Percentiles rank a stretch among this genome's conserved stretches.
These are phyloP conservation scores for Parambassis ranga DNA, from an alignment of 2,797 vertebrate species.

Conservation along the genomic window DNA sequence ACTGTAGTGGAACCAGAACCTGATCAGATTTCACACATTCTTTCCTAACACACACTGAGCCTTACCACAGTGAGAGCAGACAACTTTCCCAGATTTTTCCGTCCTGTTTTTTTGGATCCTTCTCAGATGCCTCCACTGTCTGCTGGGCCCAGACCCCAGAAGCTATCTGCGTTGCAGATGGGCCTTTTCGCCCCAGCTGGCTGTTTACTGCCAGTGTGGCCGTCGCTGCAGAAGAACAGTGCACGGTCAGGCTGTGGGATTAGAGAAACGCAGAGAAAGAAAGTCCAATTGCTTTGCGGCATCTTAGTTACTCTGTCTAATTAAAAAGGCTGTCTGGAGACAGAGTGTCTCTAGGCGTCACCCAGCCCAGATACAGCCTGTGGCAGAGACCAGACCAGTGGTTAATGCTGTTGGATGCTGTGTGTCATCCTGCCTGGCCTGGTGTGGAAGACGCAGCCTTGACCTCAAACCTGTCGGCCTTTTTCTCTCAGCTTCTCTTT, in stretches of 20 bases:
- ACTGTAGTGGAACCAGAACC: slow-evolving; percentile 2
- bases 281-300: slow-evolving; percentile 45
- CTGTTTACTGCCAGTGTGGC: slow-evolving; percentile 27
- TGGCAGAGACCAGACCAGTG: slow-evolving; percentile 29
- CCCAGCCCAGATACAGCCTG: slow-evolving; percentile 45
- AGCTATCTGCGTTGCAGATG: slow-evolving; percentile 48
- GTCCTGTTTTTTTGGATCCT: slow-evolving; percentile 15
- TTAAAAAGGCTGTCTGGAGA: slow-evolving; percentile 66
- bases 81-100: slow-evolving; percentile 30
- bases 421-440: slow-evolving; percentile 16
- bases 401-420: slow-evolving; percentile 19
- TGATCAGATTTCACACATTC: slow-evolving; percentile 12
- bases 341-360: slow-evolving; percentile 55
- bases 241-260: slow-evolving; percentile 51
- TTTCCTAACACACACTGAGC: slow-evolving; percentile 14
- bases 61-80: neutral
- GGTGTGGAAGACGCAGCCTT: neutral
- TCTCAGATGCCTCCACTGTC: slow-evolving; percentile 41
- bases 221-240: slow-evolving; percentile 33
- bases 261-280: slow-evolving; percentile 15
- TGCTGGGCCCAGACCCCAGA: slow-evolving; percentile 32
- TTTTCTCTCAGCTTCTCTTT: neutral
- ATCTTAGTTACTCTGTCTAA: slow-evolving; percentile 64
- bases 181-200: slow-evolving; percentile 51
- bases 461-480: neutral